phyloP scores from a whole-genome alignment of 2,888 invertebrate species.

The Mythimna ferrago region DNA sequence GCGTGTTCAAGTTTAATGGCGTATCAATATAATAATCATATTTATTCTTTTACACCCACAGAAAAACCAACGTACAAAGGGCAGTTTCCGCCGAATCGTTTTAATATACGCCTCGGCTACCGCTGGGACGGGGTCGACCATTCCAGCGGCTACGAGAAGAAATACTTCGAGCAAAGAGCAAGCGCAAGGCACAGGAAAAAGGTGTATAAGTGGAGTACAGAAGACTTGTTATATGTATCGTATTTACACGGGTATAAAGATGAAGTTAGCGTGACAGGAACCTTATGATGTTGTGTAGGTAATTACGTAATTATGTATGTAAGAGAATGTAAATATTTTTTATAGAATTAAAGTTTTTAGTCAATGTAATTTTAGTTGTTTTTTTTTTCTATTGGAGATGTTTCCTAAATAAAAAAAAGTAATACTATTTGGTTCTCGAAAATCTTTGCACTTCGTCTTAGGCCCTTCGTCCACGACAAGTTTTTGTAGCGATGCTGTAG shows the following conservation, averaged over 20 bases:
- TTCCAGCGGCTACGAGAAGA: conserved; percentile 98
- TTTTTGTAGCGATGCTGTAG: too few relatives aligned
- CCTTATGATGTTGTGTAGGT: conserved; percentile 13
- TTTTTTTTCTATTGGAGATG: conserved; percentile 2
- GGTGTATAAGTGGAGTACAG: too few relatives aligned
- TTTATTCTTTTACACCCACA: conserved; percentile 67
- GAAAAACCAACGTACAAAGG: conserved; percentile 95
- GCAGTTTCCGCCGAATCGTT: conserved; percentile 97
- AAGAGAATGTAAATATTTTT: conserved; percentile 62
- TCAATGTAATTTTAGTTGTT: conserved; percentile 1
- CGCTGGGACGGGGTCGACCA: conserved; percentile 99
- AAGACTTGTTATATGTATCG: too few relatives aligned
- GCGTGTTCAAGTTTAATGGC: too few relatives aligned
- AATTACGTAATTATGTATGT: conserved; percentile 38
- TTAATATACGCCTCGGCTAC: conserved; percentile 97
- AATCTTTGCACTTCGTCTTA: too few relatives aligned
- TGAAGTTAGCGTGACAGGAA: conserved; percentile 29
- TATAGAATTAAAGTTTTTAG: conserved; percentile 49
- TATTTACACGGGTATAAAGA: not conserved
- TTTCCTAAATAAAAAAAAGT: too few relatives aligned
- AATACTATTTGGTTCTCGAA: too few relatives aligned
- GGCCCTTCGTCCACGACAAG: too few relatives aligned
- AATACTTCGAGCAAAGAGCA: conserved; percentile 84
- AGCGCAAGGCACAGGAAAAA: too few relatives aligned
- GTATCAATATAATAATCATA: not conserved